A percentile compares a stretch with the other conserved stretches of the same genome.
These are phyloP conservation scores for Proisotoma minuta DNA, from an alignment of 2,888 invertebrate genomes.

Conservation along the genomic window DNA sequence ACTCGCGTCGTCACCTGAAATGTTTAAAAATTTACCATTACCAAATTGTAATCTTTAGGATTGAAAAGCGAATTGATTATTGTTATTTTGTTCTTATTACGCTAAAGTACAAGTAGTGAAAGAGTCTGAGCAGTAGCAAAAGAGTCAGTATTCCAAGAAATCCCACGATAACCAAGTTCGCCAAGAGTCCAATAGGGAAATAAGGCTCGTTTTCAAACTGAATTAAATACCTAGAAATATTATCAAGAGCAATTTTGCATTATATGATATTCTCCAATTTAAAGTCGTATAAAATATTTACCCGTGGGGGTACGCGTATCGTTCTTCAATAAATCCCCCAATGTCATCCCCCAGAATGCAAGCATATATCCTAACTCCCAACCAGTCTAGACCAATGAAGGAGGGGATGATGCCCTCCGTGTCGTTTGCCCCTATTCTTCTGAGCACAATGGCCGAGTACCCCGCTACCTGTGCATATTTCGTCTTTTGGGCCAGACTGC, in stretches of 20 bases:
- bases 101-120: constrained; percentile 29
- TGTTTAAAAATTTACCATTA: not conserved
- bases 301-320: constrained; percentile 30
- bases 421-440: constrained; percentile 30
- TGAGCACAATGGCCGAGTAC: constrained; percentile 32
- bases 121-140: constrained; percentile 24
- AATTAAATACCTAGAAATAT: constrained; percentile 25
- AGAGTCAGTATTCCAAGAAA: constrained; percentile 30
- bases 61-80: not conserved
- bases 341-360: constrained; percentile 32
- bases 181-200: constrained; percentile 32
- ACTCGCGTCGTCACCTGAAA: constrained; percentile 30
- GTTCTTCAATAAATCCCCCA: constrained; percentile 25
- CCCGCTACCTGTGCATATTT: constrained; percentile 32
- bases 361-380: constrained; percentile 35
- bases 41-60: not conserved
- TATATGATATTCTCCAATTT: not conserved
- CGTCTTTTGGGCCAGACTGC: constrained; percentile 28
- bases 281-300: constrained; percentile 7
- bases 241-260: not conserved
- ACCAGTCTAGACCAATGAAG: constrained; percentile 41
- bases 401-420: constrained; percentile 25
- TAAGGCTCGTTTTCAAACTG: constrained; percentile 38
- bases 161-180: constrained; percentile 35
- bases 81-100: constrained; percentile 15